Conservation (phyloP, 2,888 invertebrate genomes). For the Tricholauxania praeusta region DNA sequence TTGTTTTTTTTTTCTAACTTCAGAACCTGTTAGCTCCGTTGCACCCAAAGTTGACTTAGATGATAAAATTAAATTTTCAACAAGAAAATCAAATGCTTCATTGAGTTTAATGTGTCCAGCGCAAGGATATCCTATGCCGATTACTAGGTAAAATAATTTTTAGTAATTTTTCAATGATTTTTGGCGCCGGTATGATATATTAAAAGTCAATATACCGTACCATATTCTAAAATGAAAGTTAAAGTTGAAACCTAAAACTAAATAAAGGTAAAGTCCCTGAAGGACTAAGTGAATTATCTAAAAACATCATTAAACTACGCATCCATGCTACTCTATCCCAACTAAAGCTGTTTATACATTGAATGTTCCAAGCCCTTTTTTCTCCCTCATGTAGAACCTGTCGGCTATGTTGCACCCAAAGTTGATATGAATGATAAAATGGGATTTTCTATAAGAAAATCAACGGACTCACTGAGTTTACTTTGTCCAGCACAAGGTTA, state of each 20-base stretch:
- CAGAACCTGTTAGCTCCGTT: constrained; percentile 70
- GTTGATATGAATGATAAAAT: constrained; percentile 69
- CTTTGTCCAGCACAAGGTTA: constrained; percentile 81
- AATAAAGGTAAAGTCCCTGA: too few species aligned
- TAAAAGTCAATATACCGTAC: too few species aligned
- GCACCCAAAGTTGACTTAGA: constrained; percentile 72
- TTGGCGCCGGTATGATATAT: too few species aligned
- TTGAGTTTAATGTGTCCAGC: constrained; percentile 78
- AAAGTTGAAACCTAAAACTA: too few species aligned
- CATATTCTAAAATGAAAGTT: too few species aligned
- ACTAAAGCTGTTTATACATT: neutral
- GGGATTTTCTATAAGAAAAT: constrained; percentile 57
- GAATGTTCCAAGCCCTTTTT: neutral
- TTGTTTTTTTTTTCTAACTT: constrained; percentile 29
- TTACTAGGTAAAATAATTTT: constrained; percentile 9
- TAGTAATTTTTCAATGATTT: neutral
- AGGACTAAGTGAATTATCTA: too few species aligned
- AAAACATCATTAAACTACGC: too few species aligned
- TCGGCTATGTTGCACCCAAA: constrained; percentile 72
- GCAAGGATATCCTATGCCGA: constrained; percentile 74
- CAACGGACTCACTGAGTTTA: constrained; percentile 70
- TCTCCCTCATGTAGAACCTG: constrained; percentile 63
- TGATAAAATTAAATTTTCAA: constrained; percentile 66
- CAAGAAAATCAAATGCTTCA: constrained; percentile 59
- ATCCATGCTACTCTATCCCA: neutral